Conservation (phyloP, 2,113 vertebrate genomes). For the Nothocercus julius region DNA sequence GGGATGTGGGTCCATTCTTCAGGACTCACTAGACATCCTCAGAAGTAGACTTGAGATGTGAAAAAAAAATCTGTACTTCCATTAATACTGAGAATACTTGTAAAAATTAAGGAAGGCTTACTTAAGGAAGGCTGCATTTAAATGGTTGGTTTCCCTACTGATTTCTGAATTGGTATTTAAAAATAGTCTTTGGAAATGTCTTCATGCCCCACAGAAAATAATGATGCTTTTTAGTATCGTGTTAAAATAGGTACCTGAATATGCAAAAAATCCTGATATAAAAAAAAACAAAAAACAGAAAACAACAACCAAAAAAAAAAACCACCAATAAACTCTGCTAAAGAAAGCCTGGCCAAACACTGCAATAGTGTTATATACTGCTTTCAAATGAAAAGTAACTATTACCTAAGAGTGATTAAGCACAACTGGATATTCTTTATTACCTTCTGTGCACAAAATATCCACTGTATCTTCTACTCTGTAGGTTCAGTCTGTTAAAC, state of each 20-base stretch:
- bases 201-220: not conserved
- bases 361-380: not conserved
- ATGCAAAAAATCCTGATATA: no score
- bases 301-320: no score
- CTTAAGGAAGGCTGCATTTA: not conserved
- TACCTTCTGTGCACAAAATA: constrained; percentile 70
- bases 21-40: not conserved
- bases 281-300: no score
- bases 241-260: not conserved
- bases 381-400: not conserved
- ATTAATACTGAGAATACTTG: not conserved
- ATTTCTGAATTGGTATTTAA: not conserved
- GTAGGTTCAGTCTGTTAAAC: constrained; percentile 75
- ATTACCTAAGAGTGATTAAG: not conserved
- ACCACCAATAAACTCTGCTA: not conserved
- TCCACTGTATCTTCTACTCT: constrained; percentile 72
- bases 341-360: not conserved
- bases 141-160: not conserved
- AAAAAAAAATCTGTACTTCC: not conserved
- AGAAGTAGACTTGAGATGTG: not conserved
- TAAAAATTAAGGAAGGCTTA: not conserved
- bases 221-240: not conserved
- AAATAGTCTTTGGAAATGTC: not conserved
- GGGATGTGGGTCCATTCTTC: not conserved
- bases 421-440: not conserved